These are phyloP conservation scores for Morbakka virulenta DNA, from an alignment of 30 jellyfish, hydroid and myxozoan genomes.

Conservation along the genomic window DNA sequence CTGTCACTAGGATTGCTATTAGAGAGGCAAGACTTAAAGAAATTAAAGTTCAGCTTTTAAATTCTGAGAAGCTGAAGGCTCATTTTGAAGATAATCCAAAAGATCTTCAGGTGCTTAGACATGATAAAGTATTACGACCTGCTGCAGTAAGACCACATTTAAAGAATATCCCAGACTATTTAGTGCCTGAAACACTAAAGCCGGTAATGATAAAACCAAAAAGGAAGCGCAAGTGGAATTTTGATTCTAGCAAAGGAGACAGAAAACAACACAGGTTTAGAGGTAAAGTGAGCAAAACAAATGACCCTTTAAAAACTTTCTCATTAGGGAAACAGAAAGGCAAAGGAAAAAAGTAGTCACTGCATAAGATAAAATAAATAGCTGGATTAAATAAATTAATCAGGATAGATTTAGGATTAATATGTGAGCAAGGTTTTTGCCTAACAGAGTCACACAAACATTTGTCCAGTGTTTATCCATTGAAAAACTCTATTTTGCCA, in stretches of 20 bases:
- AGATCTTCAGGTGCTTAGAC: conserved; percentile 84
- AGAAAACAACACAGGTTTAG: neutral
- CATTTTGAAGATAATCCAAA: conserved; percentile 93
- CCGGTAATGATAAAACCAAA: conserved; percentile 45
- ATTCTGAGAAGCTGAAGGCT: conserved; percentile 73
- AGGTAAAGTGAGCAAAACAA: conserved; percentile 39
- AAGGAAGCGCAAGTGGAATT: conserved; percentile 33
- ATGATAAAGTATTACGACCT: conserved; percentile 78
- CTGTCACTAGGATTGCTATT: conserved; percentile 72
- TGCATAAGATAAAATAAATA: too few relatives aligned
- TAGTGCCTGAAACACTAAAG: conserved; percentile 80
- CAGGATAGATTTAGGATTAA: too few relatives aligned
- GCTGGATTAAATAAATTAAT: too few relatives aligned
- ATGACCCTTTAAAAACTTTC: conserved; percentile 87
- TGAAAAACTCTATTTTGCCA: too few relatives aligned
- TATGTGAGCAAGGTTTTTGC: too few relatives aligned
- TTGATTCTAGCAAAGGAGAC: neutral
- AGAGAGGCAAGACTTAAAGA: conserved; percentile 94
- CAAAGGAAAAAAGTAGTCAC: too few relatives aligned
- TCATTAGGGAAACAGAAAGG: too few relatives aligned
- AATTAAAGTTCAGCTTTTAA: conserved; percentile 79
- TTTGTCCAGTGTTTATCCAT: too few relatives aligned
- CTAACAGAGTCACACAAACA: too few relatives aligned
- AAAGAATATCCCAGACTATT: conserved; percentile 95
- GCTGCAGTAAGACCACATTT: conserved; percentile 76